Conservation (phyloP, 2,797 vertebrate species). For the Bradypodion pumilum region DNA sequence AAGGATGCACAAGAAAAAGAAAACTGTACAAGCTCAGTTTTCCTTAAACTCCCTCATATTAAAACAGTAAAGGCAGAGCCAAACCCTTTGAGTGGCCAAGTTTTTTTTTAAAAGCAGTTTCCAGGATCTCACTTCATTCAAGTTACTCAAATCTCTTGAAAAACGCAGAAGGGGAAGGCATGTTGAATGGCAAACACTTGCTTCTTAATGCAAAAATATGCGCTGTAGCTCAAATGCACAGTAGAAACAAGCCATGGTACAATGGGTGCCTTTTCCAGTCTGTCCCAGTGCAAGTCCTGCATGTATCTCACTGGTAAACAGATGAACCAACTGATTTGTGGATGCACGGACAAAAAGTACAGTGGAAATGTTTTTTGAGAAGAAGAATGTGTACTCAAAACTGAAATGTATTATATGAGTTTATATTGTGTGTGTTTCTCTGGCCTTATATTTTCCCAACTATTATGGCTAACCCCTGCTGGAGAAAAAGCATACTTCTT, state of each 20-base stretch:
- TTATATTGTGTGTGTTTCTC: too few relatives aligned
- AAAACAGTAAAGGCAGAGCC: background rate
- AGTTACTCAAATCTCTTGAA: background rate
- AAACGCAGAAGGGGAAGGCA: background rate
- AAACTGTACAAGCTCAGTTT: background rate
- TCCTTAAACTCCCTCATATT: background rate
- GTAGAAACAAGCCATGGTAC: background rate
- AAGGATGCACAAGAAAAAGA: background rate
- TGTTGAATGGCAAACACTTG: background rate
- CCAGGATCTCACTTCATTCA: background rate
- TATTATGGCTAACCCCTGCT: too few relatives aligned
- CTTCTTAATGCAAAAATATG: background rate
- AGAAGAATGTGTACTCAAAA: too few relatives aligned
- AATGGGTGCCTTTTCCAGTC: too few relatives aligned
- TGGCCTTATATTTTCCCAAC: too few relatives aligned
- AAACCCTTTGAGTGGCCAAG: background rate
- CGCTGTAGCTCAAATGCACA: background rate
- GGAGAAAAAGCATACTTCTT: too few relatives aligned
- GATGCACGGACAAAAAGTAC: too few relatives aligned
- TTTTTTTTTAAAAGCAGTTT: background rate
- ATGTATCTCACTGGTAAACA: too few relatives aligned
- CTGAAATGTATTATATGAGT: too few relatives aligned
- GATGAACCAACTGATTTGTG: too few relatives aligned
- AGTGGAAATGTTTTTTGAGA: too few relatives aligned
- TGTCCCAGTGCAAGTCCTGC: too few relatives aligned